These are phyloP conservation scores for Eulemur coronatus DNA, from an alignment of 2,797 vertebrate genomes.

Conservation along the genomic window DNA sequence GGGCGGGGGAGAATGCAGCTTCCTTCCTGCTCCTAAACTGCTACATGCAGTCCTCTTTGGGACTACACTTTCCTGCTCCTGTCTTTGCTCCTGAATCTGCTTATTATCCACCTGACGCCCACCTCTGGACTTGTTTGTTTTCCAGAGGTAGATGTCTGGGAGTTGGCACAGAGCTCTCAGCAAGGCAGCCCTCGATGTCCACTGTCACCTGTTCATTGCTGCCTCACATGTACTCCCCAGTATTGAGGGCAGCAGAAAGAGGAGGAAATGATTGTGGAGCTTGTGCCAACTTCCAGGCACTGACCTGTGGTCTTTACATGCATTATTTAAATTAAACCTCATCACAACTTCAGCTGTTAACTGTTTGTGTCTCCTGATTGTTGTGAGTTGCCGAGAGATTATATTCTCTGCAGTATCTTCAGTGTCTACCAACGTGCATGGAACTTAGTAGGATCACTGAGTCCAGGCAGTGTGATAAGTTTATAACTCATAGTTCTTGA, in stretches of 20 bases:
- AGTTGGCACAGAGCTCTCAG: not conserved
- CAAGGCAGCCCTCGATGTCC: not conserved
- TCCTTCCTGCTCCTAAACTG: not conserved
- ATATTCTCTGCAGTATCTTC: not conserved
- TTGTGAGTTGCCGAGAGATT: not conserved
- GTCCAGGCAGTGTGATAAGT: not conserved
- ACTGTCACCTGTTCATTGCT: not conserved
- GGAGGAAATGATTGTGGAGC: fast-evolving
- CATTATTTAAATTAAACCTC: not conserved
- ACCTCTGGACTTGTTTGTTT: not conserved
- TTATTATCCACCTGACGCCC: not conserved
- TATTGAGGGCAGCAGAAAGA: too few relatives aligned
- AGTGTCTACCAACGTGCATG: not conserved
- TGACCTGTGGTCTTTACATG: too few relatives aligned
- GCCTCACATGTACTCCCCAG: not conserved
- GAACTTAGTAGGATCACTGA: not conserved
- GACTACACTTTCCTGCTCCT: not conserved
- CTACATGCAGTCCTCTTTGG: not conserved
- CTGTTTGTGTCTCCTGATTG: not conserved
- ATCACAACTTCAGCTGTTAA: not conserved
- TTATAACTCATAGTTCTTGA: not conserved
- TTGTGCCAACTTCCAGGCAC: not conserved
- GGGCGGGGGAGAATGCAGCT: fast-evolving
- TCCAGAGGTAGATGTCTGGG: not conserved
- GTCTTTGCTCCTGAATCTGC: not conserved